phyloP scores from a whole-genome alignment of 1,140 invertebrate genomes.

The Drusus annulatus region DNA sequence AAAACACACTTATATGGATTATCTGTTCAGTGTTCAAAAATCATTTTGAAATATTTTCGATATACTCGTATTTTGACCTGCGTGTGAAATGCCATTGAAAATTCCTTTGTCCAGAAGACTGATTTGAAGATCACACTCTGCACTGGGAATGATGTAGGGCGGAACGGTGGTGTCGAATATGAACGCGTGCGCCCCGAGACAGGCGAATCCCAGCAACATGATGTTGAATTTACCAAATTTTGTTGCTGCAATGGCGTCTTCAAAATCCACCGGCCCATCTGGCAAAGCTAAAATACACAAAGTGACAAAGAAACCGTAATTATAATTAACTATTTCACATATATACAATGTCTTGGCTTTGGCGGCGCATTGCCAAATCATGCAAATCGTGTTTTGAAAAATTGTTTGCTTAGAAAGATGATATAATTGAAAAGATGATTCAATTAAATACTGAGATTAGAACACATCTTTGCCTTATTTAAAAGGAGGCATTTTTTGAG shows the following conservation, averaged over 20 bases:
- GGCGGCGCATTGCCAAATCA: too few relatives aligned
- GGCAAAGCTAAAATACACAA: constrained; percentile 41
- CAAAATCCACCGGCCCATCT: constrained; percentile 71
- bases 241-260: constrained; percentile 73
- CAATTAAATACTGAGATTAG: too few relatives aligned
- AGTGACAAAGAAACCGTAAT: neutral
- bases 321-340: constrained; percentile 11
- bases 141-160: constrained; percentile 79
- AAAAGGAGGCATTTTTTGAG: too few relatives aligned
- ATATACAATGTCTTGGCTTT: too few relatives aligned
- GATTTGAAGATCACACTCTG: constrained; percentile 80
- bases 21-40: too few relatives aligned
- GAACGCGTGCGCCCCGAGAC: constrained; percentile 76
- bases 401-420: too few relatives aligned
- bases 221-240: constrained; percentile 79
- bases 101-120: constrained; percentile 78
- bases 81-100: constrained; percentile 77
- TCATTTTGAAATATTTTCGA: too few relatives aligned
- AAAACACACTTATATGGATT: too few relatives aligned
- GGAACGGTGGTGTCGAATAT: constrained; percentile 76
- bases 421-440: too few relatives aligned
- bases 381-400: too few relatives aligned
- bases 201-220: constrained; percentile 72
- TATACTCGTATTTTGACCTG: constrained; percentile 67
- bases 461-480: too few relatives aligned